phyloP scores from a whole-genome alignment of 1,140 invertebrate genomes.

The Drosophila auraria region DNA sequence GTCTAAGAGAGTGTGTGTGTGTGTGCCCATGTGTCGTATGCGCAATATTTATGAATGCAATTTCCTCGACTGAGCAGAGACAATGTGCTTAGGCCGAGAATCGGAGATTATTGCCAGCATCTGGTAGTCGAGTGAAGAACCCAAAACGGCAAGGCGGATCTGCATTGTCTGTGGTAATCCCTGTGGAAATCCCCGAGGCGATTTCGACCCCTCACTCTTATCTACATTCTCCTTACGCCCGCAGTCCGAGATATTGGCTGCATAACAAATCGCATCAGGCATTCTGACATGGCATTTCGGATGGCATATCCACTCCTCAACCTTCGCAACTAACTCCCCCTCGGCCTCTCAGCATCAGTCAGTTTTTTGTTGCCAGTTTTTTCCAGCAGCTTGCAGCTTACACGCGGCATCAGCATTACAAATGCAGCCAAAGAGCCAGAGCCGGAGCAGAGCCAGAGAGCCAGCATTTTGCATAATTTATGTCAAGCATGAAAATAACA shows the following conservation, averaged over 20 bases:
- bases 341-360: slow-evolving; percentile 2
- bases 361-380: slow-evolving; percentile 7
- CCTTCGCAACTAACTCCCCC: slow-evolving; percentile 1
- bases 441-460: slow-evolving; percentile 1
- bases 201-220: slow-evolving; percentile 12
- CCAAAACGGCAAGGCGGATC: slow-evolving; percentile 5
- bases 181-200: slow-evolving; percentile 51
- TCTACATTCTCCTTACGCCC: slow-evolving; percentile 8
- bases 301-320: slow-evolving; percentile 4
- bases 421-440: slow-evolving; percentile 56
- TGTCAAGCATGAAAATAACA: slow-evolving; percentile 80
- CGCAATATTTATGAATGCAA: slow-evolving; percentile 68
- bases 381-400: slow-evolving; percentile 38
- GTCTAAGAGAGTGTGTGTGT: background rate
- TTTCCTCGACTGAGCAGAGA: slow-evolving; percentile 37
- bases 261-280: slow-evolving; percentile 41
- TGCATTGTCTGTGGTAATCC: slow-evolving; percentile 53
- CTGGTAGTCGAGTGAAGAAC: slow-evolving; percentile 5
- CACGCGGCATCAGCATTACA: slow-evolving; percentile 75
- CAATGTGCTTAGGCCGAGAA: slow-evolving; percentile 12
- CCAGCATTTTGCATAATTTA: slow-evolving; percentile 81
- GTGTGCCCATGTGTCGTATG: slow-evolving; percentile 43
- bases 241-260: slow-evolving; percentile 37
- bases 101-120: slow-evolving; percentile 29
- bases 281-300: slow-evolving; percentile 39